phyloP scores from a whole-genome alignment of 2,888 invertebrate genomes.

The Oscheius myriophilus region DNA sequence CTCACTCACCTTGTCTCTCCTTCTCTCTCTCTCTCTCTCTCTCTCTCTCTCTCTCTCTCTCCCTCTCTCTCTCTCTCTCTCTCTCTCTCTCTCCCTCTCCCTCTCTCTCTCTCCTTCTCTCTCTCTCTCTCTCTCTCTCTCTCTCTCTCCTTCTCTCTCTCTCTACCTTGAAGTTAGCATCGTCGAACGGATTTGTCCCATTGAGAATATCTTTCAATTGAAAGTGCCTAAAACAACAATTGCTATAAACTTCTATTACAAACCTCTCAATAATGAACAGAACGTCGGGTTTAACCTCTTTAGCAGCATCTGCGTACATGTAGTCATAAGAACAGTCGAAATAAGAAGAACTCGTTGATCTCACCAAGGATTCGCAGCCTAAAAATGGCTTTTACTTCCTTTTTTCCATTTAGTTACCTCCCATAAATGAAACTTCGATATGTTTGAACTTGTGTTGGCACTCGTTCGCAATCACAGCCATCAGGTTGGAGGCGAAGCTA shows the following conservation, averaged over 20 bases:
- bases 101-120: neutral
- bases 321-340: neutral
- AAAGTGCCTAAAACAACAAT: neutral
- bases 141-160: neutral
- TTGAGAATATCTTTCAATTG: neutral
- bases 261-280: neutral
- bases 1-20: too few species aligned
- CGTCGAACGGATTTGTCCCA: neutral
- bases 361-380: too few species aligned
- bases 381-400: too few species aligned
- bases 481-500: conserved; percentile 1
- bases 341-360: too few species aligned
- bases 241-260: neutral
- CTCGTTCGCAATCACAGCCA: neutral
- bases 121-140: neutral
- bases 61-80: neutral
- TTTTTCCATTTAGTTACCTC: too few species aligned
- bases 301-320: neutral
- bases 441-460: neutral
- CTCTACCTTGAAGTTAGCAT: neutral
- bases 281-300: conserved; percentile 3
- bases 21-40: neutral
- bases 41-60: neutral
- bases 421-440: neutral
- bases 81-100: neutral